Base-by-base conservation (phyloP, 1,140 invertebrate species). In the Micrasema longulum region DNA sequence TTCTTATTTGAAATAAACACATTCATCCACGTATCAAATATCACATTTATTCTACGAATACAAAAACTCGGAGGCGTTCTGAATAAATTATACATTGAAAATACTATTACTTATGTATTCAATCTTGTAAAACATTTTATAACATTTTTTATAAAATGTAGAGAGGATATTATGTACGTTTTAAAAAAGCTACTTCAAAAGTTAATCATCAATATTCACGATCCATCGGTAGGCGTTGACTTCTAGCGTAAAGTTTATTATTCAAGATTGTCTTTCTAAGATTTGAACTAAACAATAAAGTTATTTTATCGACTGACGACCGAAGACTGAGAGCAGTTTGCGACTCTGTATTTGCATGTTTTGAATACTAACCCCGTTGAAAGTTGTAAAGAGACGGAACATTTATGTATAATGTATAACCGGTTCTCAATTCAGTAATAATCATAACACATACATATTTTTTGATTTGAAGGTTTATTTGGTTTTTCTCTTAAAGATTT, bases 331-430 rank as follows among this genome's bases (percentile, higher is more conserved):
- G 26, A 7, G 7, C 11, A 53, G 50, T 53, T 26, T 53, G 18
- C 2, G 26, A 31, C 20, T 53, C 26, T 31, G 10, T 31, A 53
- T 60, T 60, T 14, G 55, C 26, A 38, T 60, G 55, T 1, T 26
- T 41, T 60, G 55, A 60, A 60, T 60, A 60, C 38, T 60, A 60
- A 60, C 55, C 55, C 55, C 55, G 55, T 60, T 60, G 16, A 7
- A 31, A 60, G 55, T 60, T 60, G 16, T 14, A 31, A 60, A 60
- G 31, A 60, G 55, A 60, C 35, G 23, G n/a, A 20, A 10, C n/a
- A 20, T 26, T 20, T 48, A 18, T 22, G 35, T 41, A 20, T 36
- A 20, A 11, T 60, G 14, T n/a, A 38, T 38, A 60, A 60, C 55
- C 31, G 55, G 55, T 60, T 60, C 16, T 3, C 47, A 50, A 50